Evolutionary conservation across 2,888 invertebrate species (phyloP).

Genomic region (Dendrolimus pini): DNA sequence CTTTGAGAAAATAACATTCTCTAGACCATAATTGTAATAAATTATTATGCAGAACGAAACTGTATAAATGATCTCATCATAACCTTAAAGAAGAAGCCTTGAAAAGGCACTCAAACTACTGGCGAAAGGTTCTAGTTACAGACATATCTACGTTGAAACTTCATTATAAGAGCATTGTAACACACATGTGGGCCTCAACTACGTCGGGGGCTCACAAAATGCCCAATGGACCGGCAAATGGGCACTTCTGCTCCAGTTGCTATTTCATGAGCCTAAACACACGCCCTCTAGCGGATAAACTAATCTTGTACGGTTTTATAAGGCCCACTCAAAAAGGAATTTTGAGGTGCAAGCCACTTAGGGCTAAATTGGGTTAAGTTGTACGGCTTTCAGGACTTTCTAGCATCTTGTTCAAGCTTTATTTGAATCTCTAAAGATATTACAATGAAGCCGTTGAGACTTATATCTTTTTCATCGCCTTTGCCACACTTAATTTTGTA

Average conservation of each 20-base stretch:
- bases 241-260: conserved; percentile 66
- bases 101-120: not conserved
- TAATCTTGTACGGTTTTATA: conserved; percentile 50
- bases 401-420: no score
- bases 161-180: conserved; percentile 40
- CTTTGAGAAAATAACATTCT: no score
- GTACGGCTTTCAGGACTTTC: no score
- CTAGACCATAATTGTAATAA: no score
- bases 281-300: conserved; percentile 34
- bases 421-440: no score
- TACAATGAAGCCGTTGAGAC: no score
- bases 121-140: conserved; percentile 5
- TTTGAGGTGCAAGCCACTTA: not conserved
- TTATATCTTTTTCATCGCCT: no score
- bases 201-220: conserved; percentile 45
- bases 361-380: not conserved
- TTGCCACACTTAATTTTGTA: no score
- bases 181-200: conserved; percentile 38
- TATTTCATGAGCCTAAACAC: conserved; percentile 43
- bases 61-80: not conserved
- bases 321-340: conserved; percentile 14
- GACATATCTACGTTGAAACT: conserved; percentile 26
- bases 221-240: conserved; percentile 61
- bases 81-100: not conserved
- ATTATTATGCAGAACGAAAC: no score